Conservation (phyloP, 1,140 invertebrate species). For the Eueides isabella region DNA sequence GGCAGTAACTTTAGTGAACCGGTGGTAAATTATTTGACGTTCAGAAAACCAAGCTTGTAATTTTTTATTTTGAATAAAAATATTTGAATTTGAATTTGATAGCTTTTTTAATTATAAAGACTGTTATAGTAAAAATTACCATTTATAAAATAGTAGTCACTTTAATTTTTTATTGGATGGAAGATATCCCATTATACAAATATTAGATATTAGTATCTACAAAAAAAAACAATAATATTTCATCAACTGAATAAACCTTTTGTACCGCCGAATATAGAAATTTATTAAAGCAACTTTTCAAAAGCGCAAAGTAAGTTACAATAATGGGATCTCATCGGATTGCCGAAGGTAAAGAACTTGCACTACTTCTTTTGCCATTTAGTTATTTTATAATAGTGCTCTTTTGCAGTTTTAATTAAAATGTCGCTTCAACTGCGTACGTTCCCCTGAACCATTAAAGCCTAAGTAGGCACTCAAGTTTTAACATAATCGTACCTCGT, state of each 20-base stretch:
- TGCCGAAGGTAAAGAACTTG: conserved; percentile 46
- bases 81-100: too few relatives aligned
- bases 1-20: too few relatives aligned
- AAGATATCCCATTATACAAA: too few relatives aligned
- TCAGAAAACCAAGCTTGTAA: too few relatives aligned
- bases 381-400: conserved; percentile 46
- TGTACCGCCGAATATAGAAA: conserved; percentile 17
- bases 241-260: neutral
- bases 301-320: conserved; percentile 43
- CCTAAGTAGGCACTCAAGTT: conserved; percentile 41
- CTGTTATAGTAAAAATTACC: too few relatives aligned
- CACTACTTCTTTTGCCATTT: conserved; percentile 42
- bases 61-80: too few relatives aligned
- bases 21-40: too few relatives aligned
- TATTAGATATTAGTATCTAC: neutral
- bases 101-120: too few relatives aligned
- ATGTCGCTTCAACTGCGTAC: conserved; percentile 51
- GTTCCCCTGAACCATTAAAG: conserved; percentile 51
- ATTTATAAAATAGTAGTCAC: too few relatives aligned
- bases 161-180: too few relatives aligned
- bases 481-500: conserved; percentile 42
- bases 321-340: conserved; percentile 37
- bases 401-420: conserved; percentile 65
- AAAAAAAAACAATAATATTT: neutral
- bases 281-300: conserved; percentile 28